phyloP scores from a whole-genome alignment of 2,888 invertebrate genomes.

The Deilephila porcellus region DNA sequence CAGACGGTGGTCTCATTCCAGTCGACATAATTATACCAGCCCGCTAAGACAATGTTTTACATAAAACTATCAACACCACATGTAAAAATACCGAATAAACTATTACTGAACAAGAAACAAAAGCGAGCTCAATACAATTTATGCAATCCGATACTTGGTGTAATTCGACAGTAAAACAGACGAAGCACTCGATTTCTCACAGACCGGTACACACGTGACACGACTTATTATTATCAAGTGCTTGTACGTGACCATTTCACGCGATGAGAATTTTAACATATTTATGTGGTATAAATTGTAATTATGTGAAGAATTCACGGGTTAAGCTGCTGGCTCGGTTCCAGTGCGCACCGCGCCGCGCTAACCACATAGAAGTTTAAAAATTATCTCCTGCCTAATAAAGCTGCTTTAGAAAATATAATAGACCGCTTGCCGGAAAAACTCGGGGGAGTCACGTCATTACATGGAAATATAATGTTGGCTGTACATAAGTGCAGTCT shows the following conservation, averaged over 20 bases:
- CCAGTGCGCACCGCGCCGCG: slow-evolving; percentile 46
- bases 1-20: no score
- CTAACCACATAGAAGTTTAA: slow-evolving; percentile 40
- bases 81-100: no score
- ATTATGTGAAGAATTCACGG: slow-evolving; percentile 59
- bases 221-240: slow-evolving; percentile 9
- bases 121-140: not conserved
- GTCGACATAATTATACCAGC: no score
- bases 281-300: slow-evolving; percentile 59
- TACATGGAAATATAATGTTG: not conserved
- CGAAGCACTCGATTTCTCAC: not conserved
- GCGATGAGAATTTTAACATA: slow-evolving; percentile 43
- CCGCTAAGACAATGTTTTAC: no score
- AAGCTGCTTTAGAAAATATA: slow-evolving; percentile 27
- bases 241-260: slow-evolving; percentile 14
- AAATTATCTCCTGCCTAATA: slow-evolving; percentile 38
- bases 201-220: not conserved
- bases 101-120: not conserved
- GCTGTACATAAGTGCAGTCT: not conserved
- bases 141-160: slow-evolving; percentile 12
- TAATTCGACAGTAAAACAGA: not conserved
- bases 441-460: not conserved
- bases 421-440: slow-evolving; percentile 4
- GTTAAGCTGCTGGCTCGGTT: slow-evolving; percentile 56
- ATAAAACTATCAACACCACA: no score